Evolutionary conservation across 2,113 vertebrate species (phyloP).

Genomic region (Kryptolebias marmoratus): DNA sequence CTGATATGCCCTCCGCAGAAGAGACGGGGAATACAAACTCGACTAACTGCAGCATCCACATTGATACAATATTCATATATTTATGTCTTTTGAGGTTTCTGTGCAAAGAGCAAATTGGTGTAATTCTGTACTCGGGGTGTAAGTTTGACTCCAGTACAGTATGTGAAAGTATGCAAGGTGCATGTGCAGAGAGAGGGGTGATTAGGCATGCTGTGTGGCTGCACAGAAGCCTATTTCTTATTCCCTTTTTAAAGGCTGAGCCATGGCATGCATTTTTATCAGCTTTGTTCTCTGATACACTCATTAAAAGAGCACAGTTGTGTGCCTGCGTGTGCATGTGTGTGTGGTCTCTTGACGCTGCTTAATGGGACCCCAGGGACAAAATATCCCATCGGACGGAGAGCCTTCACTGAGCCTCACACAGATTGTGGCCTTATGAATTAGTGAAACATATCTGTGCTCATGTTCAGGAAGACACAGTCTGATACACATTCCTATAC

Average conservation of each 20-base stretch:
- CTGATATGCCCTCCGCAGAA: neutral
- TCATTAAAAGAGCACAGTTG: conserved; percentile 69
- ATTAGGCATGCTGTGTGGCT: conserved; percentile 66
- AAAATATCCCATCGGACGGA: conserved; percentile 38
- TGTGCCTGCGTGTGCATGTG: conserved; percentile 6
- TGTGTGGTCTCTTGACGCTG: conserved; percentile 45
- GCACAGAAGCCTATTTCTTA: conserved; percentile 65
- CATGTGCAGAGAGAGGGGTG: conserved; percentile 37
- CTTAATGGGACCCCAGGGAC: conserved; percentile 33
- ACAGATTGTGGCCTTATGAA: conserved; percentile 10
- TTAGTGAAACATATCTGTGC: neutral
- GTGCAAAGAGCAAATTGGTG: neutral
- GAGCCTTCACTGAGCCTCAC: conserved; percentile 24
- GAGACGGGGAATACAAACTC: conserved; percentile 20
- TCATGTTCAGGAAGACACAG: conserved; percentile 4
- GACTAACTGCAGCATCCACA: neutral
- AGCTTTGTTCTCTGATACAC: conserved; percentile 71
- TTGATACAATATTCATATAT: neutral
- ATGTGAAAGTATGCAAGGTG: conserved; percentile 29
- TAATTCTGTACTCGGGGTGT: neutral
- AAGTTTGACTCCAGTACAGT: conserved; percentile 23
- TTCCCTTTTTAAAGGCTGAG: conserved; percentile 75
- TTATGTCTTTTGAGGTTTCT: conserved; percentile 10
- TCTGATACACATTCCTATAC: neutral
- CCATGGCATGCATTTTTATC: conserved; percentile 74